These are phyloP conservation scores for Diabrotica balteata DNA, from an alignment of 2,888 invertebrate genomes.

Conservation along the genomic window DNA sequence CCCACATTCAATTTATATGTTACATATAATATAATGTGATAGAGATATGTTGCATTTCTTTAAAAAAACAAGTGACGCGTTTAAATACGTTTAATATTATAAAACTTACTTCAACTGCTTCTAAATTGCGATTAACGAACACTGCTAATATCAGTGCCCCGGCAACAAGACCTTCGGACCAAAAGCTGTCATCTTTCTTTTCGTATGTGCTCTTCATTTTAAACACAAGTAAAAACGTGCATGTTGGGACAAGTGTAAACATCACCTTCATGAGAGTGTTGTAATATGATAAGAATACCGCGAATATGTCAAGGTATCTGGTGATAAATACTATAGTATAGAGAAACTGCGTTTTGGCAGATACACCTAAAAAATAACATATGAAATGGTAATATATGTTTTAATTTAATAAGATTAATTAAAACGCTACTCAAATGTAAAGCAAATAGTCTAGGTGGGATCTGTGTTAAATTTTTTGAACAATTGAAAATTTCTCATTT, in stretches of 20 bases:
- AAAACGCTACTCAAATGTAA: no score
- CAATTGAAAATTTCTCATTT: no score
- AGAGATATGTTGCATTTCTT: no score
- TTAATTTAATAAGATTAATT: no score
- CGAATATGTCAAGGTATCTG: conserved; percentile 22
- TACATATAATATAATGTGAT: no score
- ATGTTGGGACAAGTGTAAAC: neutral
- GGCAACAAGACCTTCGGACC: conserved; percentile 10
- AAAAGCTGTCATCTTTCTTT: conserved; percentile 7
- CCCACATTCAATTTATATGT: no score
- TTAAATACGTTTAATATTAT: no score
- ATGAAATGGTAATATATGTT: no score
- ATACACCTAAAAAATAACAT: conserved; percentile 21
- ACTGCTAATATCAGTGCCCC: conserved; percentile 3
- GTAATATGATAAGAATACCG: conserved; percentile 8
- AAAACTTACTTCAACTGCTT: neutral
- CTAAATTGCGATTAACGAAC: neutral
- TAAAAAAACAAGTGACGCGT: no score
- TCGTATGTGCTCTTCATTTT: conserved; percentile 6
- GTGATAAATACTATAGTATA: conserved; percentile 15
- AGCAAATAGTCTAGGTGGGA: no score
- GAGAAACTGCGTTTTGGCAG: conserved; percentile 20
- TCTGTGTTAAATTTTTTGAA: no score
- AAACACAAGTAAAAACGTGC: conserved; percentile 3
- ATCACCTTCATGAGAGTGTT: conserved; percentile 5